Evolutionary conservation across 1,140 invertebrate species (phyloP).

Genomic region (Lepeophtheirus salmonis): DNA sequence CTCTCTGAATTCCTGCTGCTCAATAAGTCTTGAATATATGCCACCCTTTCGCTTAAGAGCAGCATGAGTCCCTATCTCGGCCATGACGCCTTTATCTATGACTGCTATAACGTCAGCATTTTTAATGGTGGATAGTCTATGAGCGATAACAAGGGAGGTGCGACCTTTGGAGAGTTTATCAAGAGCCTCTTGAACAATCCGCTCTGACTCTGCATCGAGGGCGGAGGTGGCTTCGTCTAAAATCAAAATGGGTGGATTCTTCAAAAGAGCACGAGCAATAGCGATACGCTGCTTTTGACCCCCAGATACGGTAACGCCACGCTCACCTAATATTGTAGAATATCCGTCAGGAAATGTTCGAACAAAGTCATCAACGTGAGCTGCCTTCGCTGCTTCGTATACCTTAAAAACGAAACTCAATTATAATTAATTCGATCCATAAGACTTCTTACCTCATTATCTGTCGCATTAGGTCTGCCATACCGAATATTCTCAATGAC

Average conservation of each 20-base stretch:
- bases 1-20: slow-evolving; percentile 35
- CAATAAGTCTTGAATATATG: slow-evolving; percentile 46
- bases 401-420: slow-evolving; percentile 30
- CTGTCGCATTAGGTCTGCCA: slow-evolving; percentile 41
- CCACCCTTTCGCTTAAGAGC: slow-evolving; percentile 38
- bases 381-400: slow-evolving; percentile 53
- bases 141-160: slow-evolving; percentile 34
- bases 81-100: slow-evolving; percentile 31
- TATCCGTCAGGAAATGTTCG: slow-evolving; percentile 60
- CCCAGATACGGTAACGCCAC: slow-evolving; percentile 67
- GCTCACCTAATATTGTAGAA: slow-evolving; percentile 65
- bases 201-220: slow-evolving; percentile 68
- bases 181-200: slow-evolving; percentile 44
- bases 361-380: slow-evolving; percentile 82
- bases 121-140: slow-evolving; percentile 38
- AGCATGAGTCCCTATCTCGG: slow-evolving; percentile 32
- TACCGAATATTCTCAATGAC: slow-evolving; percentile 84
- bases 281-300: slow-evolving; percentile 80
- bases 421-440: slow-evolving; percentile 20
- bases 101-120: slow-evolving; percentile 38
- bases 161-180: slow-evolving; percentile 29
- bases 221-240: slow-evolving; percentile 82
- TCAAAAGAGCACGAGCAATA: slow-evolving; percentile 66
- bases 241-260: slow-evolving; percentile 61
- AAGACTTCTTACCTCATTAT: slow-evolving; percentile 40